Conservation (phyloP, 2,797 vertebrate species). For the Nannoperca obscura region DNA sequence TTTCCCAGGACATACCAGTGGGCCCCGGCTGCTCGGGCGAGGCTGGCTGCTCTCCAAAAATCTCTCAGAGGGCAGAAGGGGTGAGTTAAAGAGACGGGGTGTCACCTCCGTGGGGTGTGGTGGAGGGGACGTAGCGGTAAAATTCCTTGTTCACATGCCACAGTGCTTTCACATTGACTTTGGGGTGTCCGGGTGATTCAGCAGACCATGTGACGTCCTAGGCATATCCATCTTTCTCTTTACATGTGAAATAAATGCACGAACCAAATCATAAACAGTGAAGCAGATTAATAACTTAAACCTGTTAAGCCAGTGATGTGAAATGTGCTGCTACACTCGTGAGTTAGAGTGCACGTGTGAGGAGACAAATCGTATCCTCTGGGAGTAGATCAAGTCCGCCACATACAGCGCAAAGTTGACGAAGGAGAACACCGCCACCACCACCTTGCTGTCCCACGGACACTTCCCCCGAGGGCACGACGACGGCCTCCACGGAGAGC, state of each 20-base stretch:
- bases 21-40: slow-evolving; percentile 29
- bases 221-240: not conserved
- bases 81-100: slow-evolving; percentile 43
- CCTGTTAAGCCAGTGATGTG: not conserved
- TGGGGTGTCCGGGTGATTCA: slow-evolving; percentile 12
- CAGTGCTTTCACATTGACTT: slow-evolving; percentile 10
- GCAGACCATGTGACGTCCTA: slow-evolving; percentile 1
- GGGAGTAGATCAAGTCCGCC: slow-evolving; percentile 90
- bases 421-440: slow-evolving; percentile 91
- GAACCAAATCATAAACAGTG: slow-evolving; percentile 7
- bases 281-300: slow-evolving; percentile 1
- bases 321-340: slow-evolving; percentile 45
- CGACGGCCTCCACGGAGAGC: slow-evolving; percentile 84
- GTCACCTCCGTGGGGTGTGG: slow-evolving; percentile 53
- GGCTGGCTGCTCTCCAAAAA: slow-evolving; percentile 34
- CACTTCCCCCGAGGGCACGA: slow-evolving; percentile 89
- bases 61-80: slow-evolving; percentile 35
- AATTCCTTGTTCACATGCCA: slow-evolving; percentile 54
- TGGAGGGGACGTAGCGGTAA: not conserved
- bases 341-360: slow-evolving; percentile 53
- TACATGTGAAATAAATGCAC: slow-evolving; percentile 23
- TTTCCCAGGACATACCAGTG: slow-evolving; percentile 45
- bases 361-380: slow-evolving; percentile 85
- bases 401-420: slow-evolving; percentile 91
- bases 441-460: slow-evolving; percentile 94